Evolutionary conservation across 2,113 vertebrate species (phyloP).

Genomic region (Dipodomys merriami): DNA sequence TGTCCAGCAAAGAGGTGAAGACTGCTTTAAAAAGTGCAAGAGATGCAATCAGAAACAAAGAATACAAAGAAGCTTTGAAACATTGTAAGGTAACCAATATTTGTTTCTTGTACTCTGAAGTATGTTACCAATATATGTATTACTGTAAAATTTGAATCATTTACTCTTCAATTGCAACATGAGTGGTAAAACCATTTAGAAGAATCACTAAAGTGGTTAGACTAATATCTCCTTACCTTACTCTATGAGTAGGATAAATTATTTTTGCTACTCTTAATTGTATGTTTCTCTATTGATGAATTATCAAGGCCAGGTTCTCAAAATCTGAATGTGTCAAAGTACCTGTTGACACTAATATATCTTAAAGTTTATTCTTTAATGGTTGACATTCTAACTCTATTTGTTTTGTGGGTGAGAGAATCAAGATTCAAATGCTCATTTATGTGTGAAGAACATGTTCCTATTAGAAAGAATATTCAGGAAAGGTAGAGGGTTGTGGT

Average conservation of each 20-base stretch:
- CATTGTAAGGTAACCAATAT: constrained; percentile 94
- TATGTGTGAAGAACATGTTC: not conserved
- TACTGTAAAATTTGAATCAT: not conserved
- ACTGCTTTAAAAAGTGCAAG: constrained; percentile 94
- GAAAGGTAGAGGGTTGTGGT: not conserved
- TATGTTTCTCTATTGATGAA: constrained; percentile 2
- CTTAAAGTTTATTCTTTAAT: constrained; percentile 32
- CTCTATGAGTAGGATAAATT: not conserved
- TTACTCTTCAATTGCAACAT: not conserved
- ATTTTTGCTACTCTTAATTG: not conserved
- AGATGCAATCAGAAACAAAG: constrained; percentile 97
- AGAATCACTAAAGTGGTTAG: not conserved
- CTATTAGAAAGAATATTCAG: not conserved
- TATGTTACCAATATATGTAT: not conserved
- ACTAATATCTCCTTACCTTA: not conserved
- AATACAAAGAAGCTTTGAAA: constrained; percentile 97
- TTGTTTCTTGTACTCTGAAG: not conserved
- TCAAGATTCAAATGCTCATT: constrained; percentile 12
- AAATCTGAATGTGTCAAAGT: not conserved
- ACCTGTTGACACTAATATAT: not conserved
- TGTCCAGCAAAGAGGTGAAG: constrained; percentile 98
- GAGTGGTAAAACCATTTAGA: not conserved
- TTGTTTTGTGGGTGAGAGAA: not conserved
- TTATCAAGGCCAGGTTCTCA: constrained; percentile 16
- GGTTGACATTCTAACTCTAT: not conserved